Conservation (phyloP, 2,888 invertebrate species). For the Strigamia transsilvanica region DNA sequence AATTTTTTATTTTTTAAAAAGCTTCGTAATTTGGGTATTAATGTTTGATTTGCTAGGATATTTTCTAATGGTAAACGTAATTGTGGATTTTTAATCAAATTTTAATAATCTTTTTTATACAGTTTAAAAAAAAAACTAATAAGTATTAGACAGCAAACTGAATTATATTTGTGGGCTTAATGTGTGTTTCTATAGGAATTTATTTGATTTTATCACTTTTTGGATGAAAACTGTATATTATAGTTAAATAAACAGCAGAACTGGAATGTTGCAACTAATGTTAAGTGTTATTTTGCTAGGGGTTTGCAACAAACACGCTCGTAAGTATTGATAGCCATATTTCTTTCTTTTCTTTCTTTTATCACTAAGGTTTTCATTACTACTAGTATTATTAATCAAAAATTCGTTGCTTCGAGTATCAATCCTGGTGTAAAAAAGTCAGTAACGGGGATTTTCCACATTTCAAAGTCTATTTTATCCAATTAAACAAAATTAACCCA, state of each 20-base stretch:
- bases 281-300: background rate
- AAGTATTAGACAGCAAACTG: slow-evolving; percentile 18
- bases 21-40: slow-evolving; percentile 21
- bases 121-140: slow-evolving; percentile 36
- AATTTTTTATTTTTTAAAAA: background rate
- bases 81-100: slow-evolving; percentile 25
- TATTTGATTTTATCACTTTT: slow-evolving; percentile 9
- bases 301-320: background rate
- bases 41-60: slow-evolving; percentile 20
- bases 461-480: too few species aligned
- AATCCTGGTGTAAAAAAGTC: too few species aligned
- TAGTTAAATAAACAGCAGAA: slow-evolving; percentile 43
- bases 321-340: background rate
- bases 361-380: background rate
- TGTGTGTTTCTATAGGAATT: slow-evolving; percentile 42
- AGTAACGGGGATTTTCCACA: too few species aligned
- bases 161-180: slow-evolving; percentile 41
- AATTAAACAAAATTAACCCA: too few species aligned
- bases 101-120: slow-evolving; percentile 31
- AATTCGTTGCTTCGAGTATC: too few species aligned
- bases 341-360: background rate
- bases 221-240: slow-evolving; percentile 19
- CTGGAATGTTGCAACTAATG: slow-evolving; percentile 34
- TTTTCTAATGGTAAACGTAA: slow-evolving; percentile 41
- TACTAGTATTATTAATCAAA: too few species aligned